Conservation (phyloP, 2,888 invertebrate genomes). For the Schrankia costaestrigalis region DNA sequence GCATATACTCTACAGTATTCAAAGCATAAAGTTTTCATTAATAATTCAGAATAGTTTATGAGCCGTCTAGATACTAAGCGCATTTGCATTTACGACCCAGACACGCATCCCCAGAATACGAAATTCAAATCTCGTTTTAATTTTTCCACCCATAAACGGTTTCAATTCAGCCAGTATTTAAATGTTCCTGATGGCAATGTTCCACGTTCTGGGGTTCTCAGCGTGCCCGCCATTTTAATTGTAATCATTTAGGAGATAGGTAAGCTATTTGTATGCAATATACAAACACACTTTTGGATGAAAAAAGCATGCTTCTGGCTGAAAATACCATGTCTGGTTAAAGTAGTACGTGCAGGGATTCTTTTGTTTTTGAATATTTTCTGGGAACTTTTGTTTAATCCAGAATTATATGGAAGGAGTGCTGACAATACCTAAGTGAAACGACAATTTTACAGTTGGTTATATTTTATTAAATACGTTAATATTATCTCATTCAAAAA, state of each 20-base stretch:
- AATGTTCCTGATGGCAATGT: conserved; percentile 42
- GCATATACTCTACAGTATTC: no score
- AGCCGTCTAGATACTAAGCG: conserved; percentile 5
- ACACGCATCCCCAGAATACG: conserved; percentile 31
- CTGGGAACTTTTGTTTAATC: no score
- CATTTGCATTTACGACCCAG: conserved; percentile 35
- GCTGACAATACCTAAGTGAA: no score
- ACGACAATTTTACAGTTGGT: no score
- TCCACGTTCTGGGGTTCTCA: conserved; percentile 28
- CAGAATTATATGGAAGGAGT: no score
- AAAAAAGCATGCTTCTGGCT: no score
- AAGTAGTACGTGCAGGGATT: no score
- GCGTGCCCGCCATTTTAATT: conserved; percentile 43
- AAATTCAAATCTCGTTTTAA: conserved; percentile 41
- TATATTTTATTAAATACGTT: no score
- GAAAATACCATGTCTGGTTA: no score
- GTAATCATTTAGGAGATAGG: conserved; percentile 39
- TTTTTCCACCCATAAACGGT: conserved; percentile 45
- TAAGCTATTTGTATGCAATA: conserved; percentile 46
- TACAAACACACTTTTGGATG: no score
- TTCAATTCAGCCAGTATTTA: conserved; percentile 45
- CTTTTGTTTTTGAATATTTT: no score
- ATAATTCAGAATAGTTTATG: conserved; percentile 3
- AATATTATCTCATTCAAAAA: no score
- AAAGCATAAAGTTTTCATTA: conserved; percentile 3